phyloP scores from a whole-genome alignment of 2,797 vertebrate genomes.

The Muscicapa comitata region DNA sequence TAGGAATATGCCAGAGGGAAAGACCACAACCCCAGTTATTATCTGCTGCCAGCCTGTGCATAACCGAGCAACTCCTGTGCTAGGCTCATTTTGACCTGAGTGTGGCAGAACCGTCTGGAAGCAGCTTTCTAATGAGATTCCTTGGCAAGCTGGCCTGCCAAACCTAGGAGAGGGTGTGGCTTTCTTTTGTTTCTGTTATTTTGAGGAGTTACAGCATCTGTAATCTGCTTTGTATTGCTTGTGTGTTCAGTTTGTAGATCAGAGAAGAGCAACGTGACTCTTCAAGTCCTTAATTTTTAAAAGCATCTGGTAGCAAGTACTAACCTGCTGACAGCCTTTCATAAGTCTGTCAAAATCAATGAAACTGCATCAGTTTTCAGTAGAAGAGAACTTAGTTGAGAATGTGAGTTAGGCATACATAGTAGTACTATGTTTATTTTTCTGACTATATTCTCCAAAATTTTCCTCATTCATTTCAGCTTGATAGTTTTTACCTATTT shows the following conservation, averaged over 20 bases:
- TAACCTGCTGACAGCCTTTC: neutral
- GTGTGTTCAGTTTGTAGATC: neutral
- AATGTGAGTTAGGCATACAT: neutral
- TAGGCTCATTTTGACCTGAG: neutral
- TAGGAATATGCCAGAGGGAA: neutral
- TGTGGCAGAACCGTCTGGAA: neutral
- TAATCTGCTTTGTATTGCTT: neutral
- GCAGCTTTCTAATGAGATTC: neutral
- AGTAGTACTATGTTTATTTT: neutral
- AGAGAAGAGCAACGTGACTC: neutral
- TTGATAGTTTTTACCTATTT: neutral
- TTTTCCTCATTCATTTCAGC: neutral
- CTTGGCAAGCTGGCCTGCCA: neutral
- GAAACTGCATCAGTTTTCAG: neutral
- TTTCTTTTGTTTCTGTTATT: neutral
- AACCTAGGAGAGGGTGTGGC: neutral
- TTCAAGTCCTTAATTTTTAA: neutral
- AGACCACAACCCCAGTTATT: neutral
- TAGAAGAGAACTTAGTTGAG: neutral
- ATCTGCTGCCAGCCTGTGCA: neutral
- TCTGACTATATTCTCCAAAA: neutral
- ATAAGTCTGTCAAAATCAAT: neutral
- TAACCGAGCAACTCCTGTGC: neutral
- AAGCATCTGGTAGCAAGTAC: neutral
- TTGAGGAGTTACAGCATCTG: neutral